phyloP scores from a whole-genome alignment of 2,797 vertebrate genomes.

The Acridotheres tristis region DNA sequence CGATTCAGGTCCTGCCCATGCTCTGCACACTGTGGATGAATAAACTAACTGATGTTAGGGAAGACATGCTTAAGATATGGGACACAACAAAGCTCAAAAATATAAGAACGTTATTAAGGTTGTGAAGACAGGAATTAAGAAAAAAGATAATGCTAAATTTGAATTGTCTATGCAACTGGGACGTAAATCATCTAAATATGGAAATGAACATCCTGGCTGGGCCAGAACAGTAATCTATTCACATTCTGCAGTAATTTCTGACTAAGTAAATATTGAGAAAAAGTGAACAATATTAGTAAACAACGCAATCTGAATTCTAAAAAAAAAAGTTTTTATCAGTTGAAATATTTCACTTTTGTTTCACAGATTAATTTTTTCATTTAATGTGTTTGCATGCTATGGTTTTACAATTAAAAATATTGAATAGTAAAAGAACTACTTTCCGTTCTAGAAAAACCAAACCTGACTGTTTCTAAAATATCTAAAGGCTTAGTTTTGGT shows the following conservation, averaged over 20 bases:
- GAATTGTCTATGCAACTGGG: not conserved
- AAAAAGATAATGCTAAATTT: not conserved
- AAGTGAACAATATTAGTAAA: not conserved
- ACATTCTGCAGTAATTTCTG: not conserved
- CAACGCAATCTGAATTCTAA: not conserved
- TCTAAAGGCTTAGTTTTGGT: accelerated
- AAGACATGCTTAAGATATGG: not conserved
- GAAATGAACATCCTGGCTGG: not conserved
- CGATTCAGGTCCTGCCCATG: not conserved
- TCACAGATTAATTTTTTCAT: not conserved
- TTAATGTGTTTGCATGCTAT: not conserved
- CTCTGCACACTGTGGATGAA: not conserved
- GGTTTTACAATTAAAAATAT: not conserved
- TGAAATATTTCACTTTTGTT: not conserved
- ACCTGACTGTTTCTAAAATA: not conserved
- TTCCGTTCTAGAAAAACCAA: not conserved
- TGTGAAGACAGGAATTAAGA: not conserved
- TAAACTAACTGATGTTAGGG: not conserved
- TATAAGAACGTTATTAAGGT: not conserved
- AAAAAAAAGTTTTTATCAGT: not conserved
- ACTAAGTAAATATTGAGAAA: not conserved
- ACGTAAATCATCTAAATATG: not conserved
- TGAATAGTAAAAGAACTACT: not conserved
- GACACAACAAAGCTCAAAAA: not conserved
- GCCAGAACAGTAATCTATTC: not conserved